phyloP scores from a whole-genome alignment of 2,888 invertebrate genomes.

The Trachelus troglodyta region DNA sequence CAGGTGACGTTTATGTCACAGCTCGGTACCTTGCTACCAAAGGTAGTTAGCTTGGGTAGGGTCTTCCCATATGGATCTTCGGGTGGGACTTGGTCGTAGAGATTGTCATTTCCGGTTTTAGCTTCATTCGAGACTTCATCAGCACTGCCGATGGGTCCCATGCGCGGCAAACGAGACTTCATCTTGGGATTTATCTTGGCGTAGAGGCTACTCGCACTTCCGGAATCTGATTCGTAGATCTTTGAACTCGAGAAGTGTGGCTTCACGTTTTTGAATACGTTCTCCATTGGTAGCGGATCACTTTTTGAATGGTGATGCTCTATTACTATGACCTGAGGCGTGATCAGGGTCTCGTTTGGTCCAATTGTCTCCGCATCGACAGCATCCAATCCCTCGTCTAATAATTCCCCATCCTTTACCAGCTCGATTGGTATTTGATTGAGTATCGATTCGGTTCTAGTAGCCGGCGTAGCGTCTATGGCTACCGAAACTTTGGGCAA shows the following conservation, averaged over 20 bases:
- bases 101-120: conserved; percentile 37
- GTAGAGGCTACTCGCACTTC: conserved; percentile 59
- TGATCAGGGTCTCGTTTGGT: conserved; percentile 24
- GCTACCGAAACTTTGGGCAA: conserved; percentile 80
- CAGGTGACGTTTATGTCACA: conserved; percentile 83
- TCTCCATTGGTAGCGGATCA: conserved; percentile 61
- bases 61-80: conserved; percentile 29
- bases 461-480: conserved; percentile 82
- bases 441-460: conserved; percentile 78
- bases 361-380: conserved; percentile 22
- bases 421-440: conserved; percentile 83
- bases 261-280: conserved; percentile 53
- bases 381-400: conserved; percentile 32
- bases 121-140: conserved; percentile 24
- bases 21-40: conserved; percentile 45
- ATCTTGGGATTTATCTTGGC: conserved; percentile 59
- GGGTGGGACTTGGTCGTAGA: conserved; percentile 37
- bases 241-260: conserved; percentile 57
- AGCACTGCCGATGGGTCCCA: conserved; percentile 18
- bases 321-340: conserved; percentile 58
- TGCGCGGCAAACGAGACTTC: conserved; percentile 50
- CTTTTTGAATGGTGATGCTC: conserved; percentile 63
- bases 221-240: conserved; percentile 59
- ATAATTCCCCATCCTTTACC: conserved; percentile 66
- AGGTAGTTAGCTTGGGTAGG: conserved; percentile 52